Evolutionary conservation across 2,888 invertebrate species (phyloP), one percentile per base, ranked within the genome.

Genomic region (Noctua janthe): DNA sequence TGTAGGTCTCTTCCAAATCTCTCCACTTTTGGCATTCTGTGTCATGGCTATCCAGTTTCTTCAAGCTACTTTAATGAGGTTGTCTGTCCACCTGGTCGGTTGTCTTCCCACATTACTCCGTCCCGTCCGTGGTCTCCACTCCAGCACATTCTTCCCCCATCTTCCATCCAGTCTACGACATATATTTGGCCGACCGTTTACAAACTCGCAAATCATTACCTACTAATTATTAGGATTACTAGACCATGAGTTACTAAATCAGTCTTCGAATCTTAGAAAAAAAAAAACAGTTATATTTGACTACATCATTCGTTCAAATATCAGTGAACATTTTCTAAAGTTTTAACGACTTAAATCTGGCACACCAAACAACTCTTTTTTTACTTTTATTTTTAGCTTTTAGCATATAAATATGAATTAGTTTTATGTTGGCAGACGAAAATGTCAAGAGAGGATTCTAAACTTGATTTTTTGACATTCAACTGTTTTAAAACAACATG

Each of bases 381-480:
- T 70, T 23, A 39, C 43, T 51, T 78, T 84, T 80, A 59, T 70
- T 54, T 71, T 67, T 64, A n/a, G 29, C 23, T 43, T 83, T 69
- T 82, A 49, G 20, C 73, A 66, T 70, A 73, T 85, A 54, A 71
- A 78, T 73, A 82, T 49, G 49, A 51, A 85, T 64, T 49, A 56
- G 39, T 72, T 80, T 39, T 70, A 39, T 35, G n/a, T n/a, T 20
- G 4, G 11, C 20, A 35, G 0, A 43, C 8, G 1, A 70, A 49
- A 80, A 82, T 82, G 69, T 85, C 69, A 85, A 56, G 17, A 35
- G 39, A 85, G 43, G 8, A 54, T 80, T 69, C 10, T n/a, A 74
- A 82, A 82, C 81, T 71, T 15, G 86, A 71, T 15, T 49, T 47
- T 49, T 59, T 85, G 81, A 81, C 74, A 85, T 83, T 81, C 29